Conservation (phyloP, 2,888 invertebrate genomes). For the Tenthredo scrophulariae region DNA sequence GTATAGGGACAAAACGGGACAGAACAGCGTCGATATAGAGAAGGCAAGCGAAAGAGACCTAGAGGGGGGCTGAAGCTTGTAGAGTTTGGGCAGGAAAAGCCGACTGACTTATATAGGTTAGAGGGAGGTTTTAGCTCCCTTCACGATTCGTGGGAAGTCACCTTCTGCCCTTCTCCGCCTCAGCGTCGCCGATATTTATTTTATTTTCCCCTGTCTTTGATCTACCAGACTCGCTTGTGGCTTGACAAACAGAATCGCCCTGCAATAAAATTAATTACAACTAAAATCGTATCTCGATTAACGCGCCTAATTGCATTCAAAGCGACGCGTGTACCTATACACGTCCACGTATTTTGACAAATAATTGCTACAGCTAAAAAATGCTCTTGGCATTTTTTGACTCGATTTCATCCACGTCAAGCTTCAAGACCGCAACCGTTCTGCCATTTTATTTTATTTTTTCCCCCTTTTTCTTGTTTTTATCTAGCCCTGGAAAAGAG, state of each 20-base stretch:
- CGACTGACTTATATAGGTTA: constrained; percentile 46
- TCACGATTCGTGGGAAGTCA: constrained; percentile 16
- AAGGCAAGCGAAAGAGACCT: constrained; percentile 36
- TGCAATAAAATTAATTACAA: constrained; percentile 50
- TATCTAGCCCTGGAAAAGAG: neutral
- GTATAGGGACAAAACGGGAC: constrained; percentile 20
- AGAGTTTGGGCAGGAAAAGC: constrained; percentile 35
- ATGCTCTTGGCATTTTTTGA: neutral
- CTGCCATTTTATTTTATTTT: neutral
- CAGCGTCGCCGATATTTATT: constrained; percentile 53
- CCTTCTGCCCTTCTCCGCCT: neutral
- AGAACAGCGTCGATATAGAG: neutral
- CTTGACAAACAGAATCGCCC: constrained; percentile 47
- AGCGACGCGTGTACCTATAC: neutral
- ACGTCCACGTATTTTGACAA: constrained; percentile 52
- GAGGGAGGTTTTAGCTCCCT: constrained; percentile 45
- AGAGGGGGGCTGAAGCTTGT: constrained; percentile 9
- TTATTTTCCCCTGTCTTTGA: constrained; percentile 56
- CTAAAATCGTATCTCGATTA: constrained; percentile 43
- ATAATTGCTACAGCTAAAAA: constrained; percentile 57
- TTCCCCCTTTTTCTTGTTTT: neutral
- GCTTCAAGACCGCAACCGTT: neutral
- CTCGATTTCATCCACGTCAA: neutral
- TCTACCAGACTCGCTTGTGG: constrained; percentile 40
- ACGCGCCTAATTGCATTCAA: constrained; percentile 55